These are phyloP conservation scores for Xenopus tropicalis DNA, from an alignment of 2,113 vertebrate species.

Conservation along the genomic window UCB_Xtro_10.0 CM004447.2:81669501-81670000, in stretches of 20 bases:
- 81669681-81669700: slow-evolving; percentile 65
- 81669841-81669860: slow-evolving; percentile 72
- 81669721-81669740: slow-evolving; percentile 77
- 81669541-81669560: slow-evolving; percentile 87
- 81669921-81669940: slow-evolving; percentile 74
- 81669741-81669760: slow-evolving; percentile 74
- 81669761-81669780: slow-evolving; percentile 71
- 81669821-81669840: slow-evolving; percentile 73
- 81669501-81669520: slow-evolving; percentile 95
- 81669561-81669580: slow-evolving; percentile 80
- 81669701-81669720: slow-evolving; percentile 78
- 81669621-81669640: slow-evolving; percentile 94
- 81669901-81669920: slow-evolving; percentile 79
- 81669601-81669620: slow-evolving; percentile 92
- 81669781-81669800: slow-evolving; percentile 50
- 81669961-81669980: slow-evolving; percentile 79
- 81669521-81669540: slow-evolving; percentile 90
- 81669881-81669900: slow-evolving; percentile 81
- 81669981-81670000: slow-evolving; percentile 71
- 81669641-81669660: slow-evolving; percentile 98
- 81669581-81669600: slow-evolving; percentile 80
- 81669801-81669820: slow-evolving; percentile 75
- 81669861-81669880: slow-evolving; percentile 81
- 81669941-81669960: slow-evolving; percentile 85
- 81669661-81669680: slow-evolving; percentile 77